These are phyloP conservation scores for Ischnura elegans DNA, from an alignment of 2,888 invertebrate species.

Conservation along the genomic window DNA sequence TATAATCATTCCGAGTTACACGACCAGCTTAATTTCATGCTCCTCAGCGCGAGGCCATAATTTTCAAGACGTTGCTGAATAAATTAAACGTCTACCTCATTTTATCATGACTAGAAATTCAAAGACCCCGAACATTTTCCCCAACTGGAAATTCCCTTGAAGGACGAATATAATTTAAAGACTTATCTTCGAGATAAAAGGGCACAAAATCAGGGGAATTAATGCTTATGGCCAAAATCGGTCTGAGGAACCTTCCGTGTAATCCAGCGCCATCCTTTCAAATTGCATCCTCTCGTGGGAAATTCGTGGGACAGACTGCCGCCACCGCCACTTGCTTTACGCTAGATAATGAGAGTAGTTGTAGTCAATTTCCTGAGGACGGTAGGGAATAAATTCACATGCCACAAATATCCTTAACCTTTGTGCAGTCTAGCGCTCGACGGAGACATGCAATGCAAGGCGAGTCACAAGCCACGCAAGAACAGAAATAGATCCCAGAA, in stretches of 20 bases:
- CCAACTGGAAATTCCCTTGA: too few relatives aligned
- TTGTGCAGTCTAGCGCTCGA: neutral
- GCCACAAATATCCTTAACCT: slow-evolving; percentile 28
- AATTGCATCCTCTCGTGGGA: neutral
- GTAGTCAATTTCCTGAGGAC: neutral
- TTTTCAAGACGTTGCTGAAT: too few relatives aligned
- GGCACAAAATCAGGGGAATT: neutral
- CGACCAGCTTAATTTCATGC: too few relatives aligned
- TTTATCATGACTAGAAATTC: too few relatives aligned
- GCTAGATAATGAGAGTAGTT: neutral
- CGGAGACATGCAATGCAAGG: slow-evolving; percentile 21
- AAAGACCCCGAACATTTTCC: too few relatives aligned
- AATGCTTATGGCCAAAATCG: neutral
- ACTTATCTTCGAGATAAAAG: too few relatives aligned
- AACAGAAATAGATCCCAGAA: neutral
- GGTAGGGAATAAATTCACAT: slow-evolving; percentile 8
- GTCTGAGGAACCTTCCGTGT: neutral
- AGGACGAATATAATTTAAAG: too few relatives aligned
- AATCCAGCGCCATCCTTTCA: neutral
- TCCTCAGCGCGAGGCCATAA: too few relatives aligned
- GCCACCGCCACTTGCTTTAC: neutral
- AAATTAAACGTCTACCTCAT: too few relatives aligned
- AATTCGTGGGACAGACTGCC: neutral
- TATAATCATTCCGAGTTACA: too few relatives aligned
- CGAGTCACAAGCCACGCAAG: neutral